These are phyloP conservation scores for Zelleria hepariella DNA, from an alignment of 2,888 invertebrate genomes.

Conservation along the genomic window DNA sequence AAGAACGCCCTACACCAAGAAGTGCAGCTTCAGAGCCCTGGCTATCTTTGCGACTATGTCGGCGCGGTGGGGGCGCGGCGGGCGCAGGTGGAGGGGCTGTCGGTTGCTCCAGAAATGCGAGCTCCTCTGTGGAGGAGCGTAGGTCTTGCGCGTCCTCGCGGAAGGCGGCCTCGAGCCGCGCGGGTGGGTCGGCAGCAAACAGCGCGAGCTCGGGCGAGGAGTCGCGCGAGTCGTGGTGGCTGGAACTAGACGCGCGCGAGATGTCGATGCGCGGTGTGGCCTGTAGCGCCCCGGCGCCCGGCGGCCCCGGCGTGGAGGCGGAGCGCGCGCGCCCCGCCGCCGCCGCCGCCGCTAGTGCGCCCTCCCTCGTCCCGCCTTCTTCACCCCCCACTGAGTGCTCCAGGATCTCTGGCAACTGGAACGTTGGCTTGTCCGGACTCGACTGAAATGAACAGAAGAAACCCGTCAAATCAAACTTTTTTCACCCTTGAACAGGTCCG, in stretches of 20 bases:
- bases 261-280: conserved; percentile 89
- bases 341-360: conserved; percentile 26
- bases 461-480: too few relatives aligned
- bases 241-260: conserved; percentile 89
- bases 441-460: conserved; percentile 50
- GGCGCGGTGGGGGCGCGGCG: conserved; percentile 18
- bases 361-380: too few relatives aligned
- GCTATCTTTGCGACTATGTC: conserved; percentile 78
- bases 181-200: conserved; percentile 68
- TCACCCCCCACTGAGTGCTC: conserved; percentile 56
- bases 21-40: conserved; percentile 84
- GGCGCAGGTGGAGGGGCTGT: conserved; percentile 5
- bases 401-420: conserved; percentile 69
- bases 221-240: conserved; percentile 88
- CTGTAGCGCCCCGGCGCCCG: conserved; percentile 31
- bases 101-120: conserved; percentile 81
- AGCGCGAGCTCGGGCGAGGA: conserved; percentile 89
- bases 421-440: conserved; percentile 72
- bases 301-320: conserved; percentile 55
- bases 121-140: conserved; percentile 89
- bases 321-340: conserved; percentile 54
- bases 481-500: too few relatives aligned
- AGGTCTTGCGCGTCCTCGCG: conserved; percentile 86
- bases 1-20: conserved; percentile 83
- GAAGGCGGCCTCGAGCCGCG: conserved; percentile 68